Base-by-base conservation (phyloP, 2,888 invertebrate genomes). In the Perdita meconis region DNA sequence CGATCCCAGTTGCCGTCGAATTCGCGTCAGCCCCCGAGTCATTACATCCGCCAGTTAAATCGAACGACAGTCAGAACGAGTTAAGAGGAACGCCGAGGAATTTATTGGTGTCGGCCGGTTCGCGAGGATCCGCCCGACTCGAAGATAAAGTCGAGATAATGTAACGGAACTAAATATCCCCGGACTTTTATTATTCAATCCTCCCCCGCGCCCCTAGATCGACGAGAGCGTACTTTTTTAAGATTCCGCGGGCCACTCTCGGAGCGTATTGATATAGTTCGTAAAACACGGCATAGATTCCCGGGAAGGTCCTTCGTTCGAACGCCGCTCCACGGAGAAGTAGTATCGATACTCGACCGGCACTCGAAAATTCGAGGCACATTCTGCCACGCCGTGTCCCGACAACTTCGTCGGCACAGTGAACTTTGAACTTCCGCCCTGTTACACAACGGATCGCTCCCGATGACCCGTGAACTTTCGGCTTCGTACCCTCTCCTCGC, bases 381-480 rank as follows among this genome's bases (percentile, higher is more conserved):
- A 68, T 71, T 63, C 67, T 42, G 61, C 75, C 19, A 53, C 30
- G 30, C 47, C 72, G 59, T 79, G 71, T 65, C 71, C 22, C 61
- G 61, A 65, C 80, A 73, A 72, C 77, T 77, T 57, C 55, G 50
- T 22, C 78, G 78, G 76, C 70, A 73, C 76, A 67, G 67, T 86
- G 84, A 88, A 88, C 85, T 86, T 73, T 88, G 83, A 88, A 88
- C 86, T 87, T 87, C 80, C 72, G 70, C 59, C 78, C 66, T 63
- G 78, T 75, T 81, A 78, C 73, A 81, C 66, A 81, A 71, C 78
- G 75, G 68, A 71, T 74, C 73, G 76, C 76, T 77, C 80, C 78
- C 80, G 73, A 65, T 86, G 83, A 88, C 82, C 87, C 80, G 71
- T 86, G 87, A 88, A 87, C 85, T 88, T 86, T 88, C 74, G 63